Percentiles rank a stretch among this genome's conserved stretches.
These are phyloP conservation scores for Holothuria scabra DNA, from an alignment of 53 echinoderm and acorn worm species.

Conservation along the genomic window DNA sequence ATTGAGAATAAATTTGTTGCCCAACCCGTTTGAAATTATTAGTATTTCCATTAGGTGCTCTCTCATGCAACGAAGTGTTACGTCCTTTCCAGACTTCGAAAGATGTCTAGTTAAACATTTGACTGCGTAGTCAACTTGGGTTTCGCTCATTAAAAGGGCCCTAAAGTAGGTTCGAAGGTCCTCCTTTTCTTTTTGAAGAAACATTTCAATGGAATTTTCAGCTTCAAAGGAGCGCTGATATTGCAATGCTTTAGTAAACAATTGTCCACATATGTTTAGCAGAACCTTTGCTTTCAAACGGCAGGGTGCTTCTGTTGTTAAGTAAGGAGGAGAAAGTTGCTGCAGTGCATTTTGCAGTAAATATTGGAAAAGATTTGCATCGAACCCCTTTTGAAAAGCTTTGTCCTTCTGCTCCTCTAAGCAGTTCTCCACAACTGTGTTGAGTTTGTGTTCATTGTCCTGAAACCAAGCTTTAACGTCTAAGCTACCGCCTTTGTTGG, in stretches of 20 bases:
- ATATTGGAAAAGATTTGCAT: conserved; percentile 4
- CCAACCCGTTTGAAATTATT: neutral
- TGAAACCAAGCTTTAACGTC: neutral
- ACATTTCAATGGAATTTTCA: neutral
- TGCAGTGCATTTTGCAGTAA: conserved; percentile 8
- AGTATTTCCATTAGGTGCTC: neutral
- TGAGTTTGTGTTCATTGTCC: neutral
- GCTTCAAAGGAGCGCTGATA: neutral
- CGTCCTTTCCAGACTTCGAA: neutral
- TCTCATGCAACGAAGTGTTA: neutral
- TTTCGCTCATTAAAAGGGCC: neutral
- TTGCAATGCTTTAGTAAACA: neutral
- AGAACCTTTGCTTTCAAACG: neutral
- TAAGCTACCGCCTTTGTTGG: neutral
- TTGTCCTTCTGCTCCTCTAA: neutral
- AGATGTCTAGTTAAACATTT: neutral
- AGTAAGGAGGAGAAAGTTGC: neutral
- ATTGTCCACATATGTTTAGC: neutral
- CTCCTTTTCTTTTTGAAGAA: neutral
- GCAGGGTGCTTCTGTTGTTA: neutral
- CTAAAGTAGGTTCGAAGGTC: neutral
- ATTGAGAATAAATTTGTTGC: neutral
- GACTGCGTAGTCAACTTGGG: conserved; percentile 1
- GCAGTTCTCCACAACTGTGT: neutral
- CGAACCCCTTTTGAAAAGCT: neutral